Evolutionary conservation across 2,888 invertebrate species (phyloP), one percentile per base, ranked within the genome.

Genomic region (Hyposoter dolosus): DNA sequence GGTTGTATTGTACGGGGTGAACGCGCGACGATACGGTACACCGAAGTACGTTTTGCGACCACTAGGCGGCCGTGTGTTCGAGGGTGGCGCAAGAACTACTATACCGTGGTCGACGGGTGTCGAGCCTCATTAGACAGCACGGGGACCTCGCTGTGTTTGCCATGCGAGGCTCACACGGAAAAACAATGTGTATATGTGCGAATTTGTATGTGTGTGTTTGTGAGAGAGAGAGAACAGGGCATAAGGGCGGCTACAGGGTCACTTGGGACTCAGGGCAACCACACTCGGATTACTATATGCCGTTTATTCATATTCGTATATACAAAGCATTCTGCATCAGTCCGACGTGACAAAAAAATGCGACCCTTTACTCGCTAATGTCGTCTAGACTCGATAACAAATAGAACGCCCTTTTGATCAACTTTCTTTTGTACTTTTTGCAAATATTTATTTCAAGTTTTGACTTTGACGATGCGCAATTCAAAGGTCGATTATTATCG

Each of bases 61-160:
- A 86, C 86, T 86, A 89, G 72, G 43, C 43, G 56, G 71, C 43
- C 65, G 6, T 28, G 28, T 65, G 47, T 75, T 76, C 74, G 82
- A 71, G 87, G 87, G 78, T 68, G 63, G 79, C 10, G 72, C 40
- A 50, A 50, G 84, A 23, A 63, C 69, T 40, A 81, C n/a, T n/a
- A n/a, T n/a, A n/a, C 60, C 83, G 75, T 86, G 72, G 80, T 66
- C 76, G 84, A 84, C 87, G 85, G 90, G 87, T 90, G 92, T 92
- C 91, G 90, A 91, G 92, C 90, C 91, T 92, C 92, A 92, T 92
- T 92, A 92, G 91, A 92, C 91, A 90, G 87, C 89, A 88, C 88
- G 89, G 89, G 89, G 90, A 89, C 89, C 88, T 83, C 45, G 76
- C 69, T 71, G 63, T 35, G 53, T 56, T 53, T 76, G 78, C 68